Percentiles rank a stretch among this genome's conserved stretches.
Conservation (phyloP, 1,140 invertebrate species). For the Sycophaga agraensis region DNA sequence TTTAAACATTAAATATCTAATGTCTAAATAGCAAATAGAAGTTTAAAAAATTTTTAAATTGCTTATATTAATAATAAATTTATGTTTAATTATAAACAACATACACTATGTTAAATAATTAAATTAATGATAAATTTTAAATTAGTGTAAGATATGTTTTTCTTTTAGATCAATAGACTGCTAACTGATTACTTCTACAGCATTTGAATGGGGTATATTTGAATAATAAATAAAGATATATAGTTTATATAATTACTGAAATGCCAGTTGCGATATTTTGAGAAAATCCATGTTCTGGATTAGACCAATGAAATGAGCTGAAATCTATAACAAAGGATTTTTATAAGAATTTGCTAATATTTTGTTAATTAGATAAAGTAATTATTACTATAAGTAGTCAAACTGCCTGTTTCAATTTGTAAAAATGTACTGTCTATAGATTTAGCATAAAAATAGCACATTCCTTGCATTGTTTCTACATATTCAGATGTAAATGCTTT, state of each 20-base stretch:
- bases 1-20: too few species aligned
- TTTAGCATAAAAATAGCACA: constrained; percentile 34
- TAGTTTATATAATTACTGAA: background rate
- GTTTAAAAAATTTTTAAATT: too few species aligned
- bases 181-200: too few species aligned
- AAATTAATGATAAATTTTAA: too few species aligned
- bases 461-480: constrained; percentile 37
- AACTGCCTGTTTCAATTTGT: constrained; percentile 8
- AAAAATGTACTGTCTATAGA: background rate
- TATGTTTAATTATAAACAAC: too few species aligned
- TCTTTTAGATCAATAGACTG: too few species aligned
- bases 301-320: constrained; percentile 30
- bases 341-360: background rate
- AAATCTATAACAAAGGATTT: constrained; percentile 35
- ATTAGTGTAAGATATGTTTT: too few species aligned
- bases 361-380: background rate
- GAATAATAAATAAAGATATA: background rate
- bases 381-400: too few species aligned
- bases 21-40: too few species aligned
- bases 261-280: constrained; percentile 3
- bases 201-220: too few species aligned
- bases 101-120: too few species aligned
- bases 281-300: constrained; percentile 41
- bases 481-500: background rate
- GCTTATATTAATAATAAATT: too few species aligned